Evolutionary conservation across 2,797 vertebrate species (phyloP).

Genomic region (Hippoglossus hippoglossus): DNA sequence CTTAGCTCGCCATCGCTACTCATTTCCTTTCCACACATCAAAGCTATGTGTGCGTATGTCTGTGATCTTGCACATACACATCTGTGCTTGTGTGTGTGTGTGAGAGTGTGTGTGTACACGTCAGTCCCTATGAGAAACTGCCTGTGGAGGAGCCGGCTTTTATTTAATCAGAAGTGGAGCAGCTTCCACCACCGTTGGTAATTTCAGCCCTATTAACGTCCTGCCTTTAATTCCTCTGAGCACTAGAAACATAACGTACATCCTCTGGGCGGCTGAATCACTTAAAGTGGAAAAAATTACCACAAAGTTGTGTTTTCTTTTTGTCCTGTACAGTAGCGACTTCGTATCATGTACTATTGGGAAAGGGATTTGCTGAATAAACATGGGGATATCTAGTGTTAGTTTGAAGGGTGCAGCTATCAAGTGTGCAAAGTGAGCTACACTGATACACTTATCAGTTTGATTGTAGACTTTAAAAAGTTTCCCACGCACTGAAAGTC

Average conservation of each 20-base stretch:
- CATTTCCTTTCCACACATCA: slow-evolving; percentile 78
- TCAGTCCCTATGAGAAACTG: slow-evolving; percentile 71
- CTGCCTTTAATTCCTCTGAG: slow-evolving; percentile 71
- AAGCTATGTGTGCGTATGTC: slow-evolving; percentile 38
- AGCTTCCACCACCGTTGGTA: slow-evolving; percentile 66
- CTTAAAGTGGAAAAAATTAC: slow-evolving; percentile 56
- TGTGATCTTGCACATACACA: slow-evolving; percentile 22
- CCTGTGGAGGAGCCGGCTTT: slow-evolving; percentile 68
- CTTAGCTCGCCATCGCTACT: slow-evolving; percentile 74
- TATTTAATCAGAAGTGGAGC: slow-evolving; percentile 77
- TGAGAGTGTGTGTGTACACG: slow-evolving; percentile 25
- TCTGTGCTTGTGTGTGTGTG: slow-evolving; percentile 15
- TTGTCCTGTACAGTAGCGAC: slow-evolving; percentile 11
- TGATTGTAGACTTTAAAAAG: slow-evolving; percentile 20
- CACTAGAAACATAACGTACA: slow-evolving; percentile 29
- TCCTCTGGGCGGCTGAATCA: slow-evolving; percentile 62
- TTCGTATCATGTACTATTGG: slow-evolving; percentile 32
- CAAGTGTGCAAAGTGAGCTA: slow-evolving; percentile 10
- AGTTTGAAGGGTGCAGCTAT: slow-evolving; percentile 12
- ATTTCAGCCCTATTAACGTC: slow-evolving; percentile 75
- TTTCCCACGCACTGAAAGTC: slow-evolving; percentile 40
- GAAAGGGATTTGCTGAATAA: slow-evolving; percentile 42
- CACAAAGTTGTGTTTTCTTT: slow-evolving; percentile 12
- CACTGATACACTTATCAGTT: slow-evolving; percentile 44
- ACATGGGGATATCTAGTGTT: slow-evolving; percentile 12